A percentile compares a stretch with the other conserved stretches of the same genome.
phyloP scores from a whole-genome alignment of 2,113 vertebrate genomes.

The Campylomormyrus numenius region DNA sequence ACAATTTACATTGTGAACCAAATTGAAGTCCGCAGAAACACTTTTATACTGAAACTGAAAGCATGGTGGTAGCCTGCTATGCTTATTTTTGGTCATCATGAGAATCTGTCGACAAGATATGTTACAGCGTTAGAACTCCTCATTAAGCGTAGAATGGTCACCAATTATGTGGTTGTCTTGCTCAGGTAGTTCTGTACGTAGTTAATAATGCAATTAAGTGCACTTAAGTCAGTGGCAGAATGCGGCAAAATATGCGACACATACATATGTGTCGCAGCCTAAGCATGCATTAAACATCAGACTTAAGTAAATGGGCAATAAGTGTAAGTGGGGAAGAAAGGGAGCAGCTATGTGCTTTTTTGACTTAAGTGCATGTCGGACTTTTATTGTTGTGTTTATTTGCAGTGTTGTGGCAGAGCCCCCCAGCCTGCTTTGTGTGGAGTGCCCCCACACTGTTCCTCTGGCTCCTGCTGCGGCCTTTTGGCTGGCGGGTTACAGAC shows the following conservation, averaged over 20 bases:
- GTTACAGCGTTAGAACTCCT: too few relatives aligned
- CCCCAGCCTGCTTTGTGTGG: background rate
- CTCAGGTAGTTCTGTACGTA: too few relatives aligned
- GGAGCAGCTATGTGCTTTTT: background rate
- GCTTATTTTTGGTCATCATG: too few relatives aligned
- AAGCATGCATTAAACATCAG: background rate
- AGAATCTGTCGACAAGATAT: too few relatives aligned
- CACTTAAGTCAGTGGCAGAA: background rate
- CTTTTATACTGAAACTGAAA: too few relatives aligned
- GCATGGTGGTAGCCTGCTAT: too few relatives aligned
- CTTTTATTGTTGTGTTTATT: background rate
- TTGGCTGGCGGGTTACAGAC: background rate
- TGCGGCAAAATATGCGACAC: background rate
- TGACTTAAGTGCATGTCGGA: background rate
- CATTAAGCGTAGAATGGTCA: too few relatives aligned
- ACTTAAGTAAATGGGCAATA: background rate
- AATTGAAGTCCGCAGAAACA: too few relatives aligned
- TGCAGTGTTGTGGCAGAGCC: background rate
- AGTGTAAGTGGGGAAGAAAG: background rate
- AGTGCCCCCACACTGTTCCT: background rate
- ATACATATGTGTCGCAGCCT: background rate
- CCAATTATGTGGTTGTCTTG: too few relatives aligned
- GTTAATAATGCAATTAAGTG: too few relatives aligned
- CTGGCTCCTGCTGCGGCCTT: background rate
- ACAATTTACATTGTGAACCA: too few relatives aligned